Base-by-base conservation (phyloP, 2,888 invertebrate genomes). In the Atethmia centrago region DNA sequence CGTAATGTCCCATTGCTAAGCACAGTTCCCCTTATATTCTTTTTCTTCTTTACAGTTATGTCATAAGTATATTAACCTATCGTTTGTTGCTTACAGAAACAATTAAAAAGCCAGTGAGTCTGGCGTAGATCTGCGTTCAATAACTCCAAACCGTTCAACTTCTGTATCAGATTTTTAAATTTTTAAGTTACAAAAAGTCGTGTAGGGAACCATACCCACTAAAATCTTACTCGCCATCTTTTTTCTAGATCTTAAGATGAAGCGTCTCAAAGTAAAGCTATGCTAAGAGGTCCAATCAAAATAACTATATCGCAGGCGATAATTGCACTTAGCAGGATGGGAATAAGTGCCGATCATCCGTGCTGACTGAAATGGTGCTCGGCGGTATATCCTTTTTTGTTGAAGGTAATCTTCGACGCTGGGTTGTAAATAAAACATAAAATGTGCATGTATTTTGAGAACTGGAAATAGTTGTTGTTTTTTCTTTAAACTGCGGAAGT, bases 281-380 rank as follows among this genome's bases (percentile, higher is more conserved):
- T 88, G 90, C 80, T 89, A 87, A 89, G 84, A 87, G 88, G 80
- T 58, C 83, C 85, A 91, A 92, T 92, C 90, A 90, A 88, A 89
- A 90, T 90, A 90, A 89, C 89, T 89, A 89, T 89, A 90, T 91
- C 90, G 85, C 81, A 88, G 83, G 87, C 88, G 86, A 88, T 91
- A 91, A 92, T 92, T 92, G 88, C 77, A 62, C 28, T 53, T 67
- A 59, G 67, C 70, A 77, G 85, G 88, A 86, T 85, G 87, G 71
- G 75, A 80, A 81, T 88, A 87, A 84, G 74, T 85, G 76, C 79
- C 55, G 71, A 82, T 82, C 71, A 71, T 59, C 59, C 56, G 40
- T 59, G 61, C 59, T 40, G 40, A 63, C 69, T 83, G 25, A 81
- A 85, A 76, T 76, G 62, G 55, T 53, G 61, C 76, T 67, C 21